A percentile compares a stretch with the other conserved stretches of the same genome.
phyloP scores from a whole-genome alignment of 2,113 vertebrate genomes.

The Scomber colias region DNA sequence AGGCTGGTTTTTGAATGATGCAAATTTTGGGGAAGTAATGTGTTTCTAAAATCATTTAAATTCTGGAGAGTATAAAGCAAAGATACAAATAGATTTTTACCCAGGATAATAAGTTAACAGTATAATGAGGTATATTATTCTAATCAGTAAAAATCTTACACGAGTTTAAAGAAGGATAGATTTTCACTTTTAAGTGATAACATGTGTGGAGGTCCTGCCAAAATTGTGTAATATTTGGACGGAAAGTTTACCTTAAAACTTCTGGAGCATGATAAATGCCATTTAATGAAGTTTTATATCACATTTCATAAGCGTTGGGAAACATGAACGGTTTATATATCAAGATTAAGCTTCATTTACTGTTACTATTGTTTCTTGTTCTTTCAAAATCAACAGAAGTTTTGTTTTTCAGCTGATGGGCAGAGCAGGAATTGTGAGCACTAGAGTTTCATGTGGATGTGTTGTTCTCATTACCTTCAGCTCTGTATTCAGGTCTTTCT shows the following conservation, averaged over 20 bases:
- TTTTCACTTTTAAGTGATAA: slow-evolving; percentile 43
- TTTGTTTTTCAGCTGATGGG: slow-evolving; percentile 13
- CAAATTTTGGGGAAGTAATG: neutral
- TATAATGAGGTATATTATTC: slow-evolving; percentile 28
- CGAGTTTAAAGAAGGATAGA: slow-evolving; percentile 10
- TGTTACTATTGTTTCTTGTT: neutral
- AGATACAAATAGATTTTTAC: neutral
- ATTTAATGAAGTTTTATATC: slow-evolving; percentile 1
- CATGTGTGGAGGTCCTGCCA: slow-evolving; percentile 42
- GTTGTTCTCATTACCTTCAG: too few species aligned
- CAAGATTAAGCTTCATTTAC: neutral
- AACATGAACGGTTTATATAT: slow-evolving; percentile 4
- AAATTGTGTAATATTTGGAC: slow-evolving; percentile 27
- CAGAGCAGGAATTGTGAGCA: neutral
- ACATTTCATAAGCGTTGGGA: neutral
- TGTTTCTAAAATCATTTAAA: slow-evolving; percentile 18
- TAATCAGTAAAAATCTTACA: slow-evolving; percentile 32
- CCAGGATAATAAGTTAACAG: slow-evolving; percentile 23
- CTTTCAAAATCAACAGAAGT: neutral
- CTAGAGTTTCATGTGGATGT: neutral
- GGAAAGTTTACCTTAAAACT: slow-evolving; percentile 20
- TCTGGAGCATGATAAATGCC: neutral
- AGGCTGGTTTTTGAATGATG: neutral
- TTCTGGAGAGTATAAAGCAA: neutral
- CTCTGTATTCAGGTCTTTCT: too few species aligned